Conservation (phyloP, 2,888 invertebrate genomes). For the Seladonia tumulorum region DNA sequence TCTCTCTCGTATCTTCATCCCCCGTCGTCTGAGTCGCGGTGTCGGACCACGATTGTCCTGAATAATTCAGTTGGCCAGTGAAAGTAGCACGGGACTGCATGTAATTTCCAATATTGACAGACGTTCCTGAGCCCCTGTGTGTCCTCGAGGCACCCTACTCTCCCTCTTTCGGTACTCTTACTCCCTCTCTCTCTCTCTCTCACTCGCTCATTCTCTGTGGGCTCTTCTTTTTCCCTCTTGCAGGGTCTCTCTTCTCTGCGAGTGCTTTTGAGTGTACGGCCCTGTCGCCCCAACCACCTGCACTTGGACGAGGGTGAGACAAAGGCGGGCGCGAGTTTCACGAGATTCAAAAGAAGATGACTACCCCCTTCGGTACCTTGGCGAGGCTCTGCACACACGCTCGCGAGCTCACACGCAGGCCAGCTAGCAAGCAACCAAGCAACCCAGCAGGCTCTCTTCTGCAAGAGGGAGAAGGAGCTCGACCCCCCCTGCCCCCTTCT, state of each 20-base stretch:
- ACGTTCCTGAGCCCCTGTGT: constrained; percentile 51
- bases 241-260: constrained; percentile 52
- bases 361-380: constrained; percentile 68
- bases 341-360: constrained; percentile 80
- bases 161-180: constrained; percentile 13
- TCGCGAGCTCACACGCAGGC: background rate
- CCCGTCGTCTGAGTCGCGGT: background rate
- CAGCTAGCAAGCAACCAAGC: constrained; percentile 1
- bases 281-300: constrained; percentile 77
- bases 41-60: constrained; percentile 51
- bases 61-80: constrained; percentile 63
- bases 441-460: background rate
- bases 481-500: background rate
- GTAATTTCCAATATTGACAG: constrained; percentile 73
- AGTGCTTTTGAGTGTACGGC: constrained; percentile 68
- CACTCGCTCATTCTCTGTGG: constrained; percentile 14
- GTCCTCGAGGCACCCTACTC: constrained; percentile 32
- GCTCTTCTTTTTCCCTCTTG: constrained; percentile 32
- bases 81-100: constrained; percentile 62
- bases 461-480: constrained; percentile 26
- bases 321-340: constrained; percentile 78
- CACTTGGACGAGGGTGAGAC: constrained; percentile 79
- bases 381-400: constrained; percentile 5
- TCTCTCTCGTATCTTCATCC: background rate
- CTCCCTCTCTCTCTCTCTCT: background rate